These are phyloP conservation scores for Nomada hirtipes DNA, from an alignment of 2,888 invertebrate genomes.

Conservation along the genomic window DNA sequence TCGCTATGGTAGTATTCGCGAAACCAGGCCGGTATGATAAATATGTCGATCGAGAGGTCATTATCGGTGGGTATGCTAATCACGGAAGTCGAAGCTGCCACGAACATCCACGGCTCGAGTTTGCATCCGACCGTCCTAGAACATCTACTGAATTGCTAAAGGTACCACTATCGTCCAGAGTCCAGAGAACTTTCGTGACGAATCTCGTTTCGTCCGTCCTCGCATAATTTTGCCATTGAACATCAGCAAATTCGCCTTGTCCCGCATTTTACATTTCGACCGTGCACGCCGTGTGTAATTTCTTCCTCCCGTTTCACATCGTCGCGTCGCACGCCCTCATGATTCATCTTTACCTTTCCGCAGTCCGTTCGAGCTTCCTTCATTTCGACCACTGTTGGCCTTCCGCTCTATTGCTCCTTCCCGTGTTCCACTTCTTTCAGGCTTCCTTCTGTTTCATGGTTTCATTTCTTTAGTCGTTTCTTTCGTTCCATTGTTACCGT, in stretches of 20 bases:
- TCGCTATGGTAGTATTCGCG: constrained; percentile 1
- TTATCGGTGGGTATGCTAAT: constrained; percentile 68
- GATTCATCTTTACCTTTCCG: constrained; percentile 1
- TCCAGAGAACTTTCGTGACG: constrained; percentile 68
- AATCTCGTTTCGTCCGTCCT: constrained; percentile 68
- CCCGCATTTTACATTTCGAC: constrained; percentile 31
- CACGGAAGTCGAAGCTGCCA: constrained; percentile 56
- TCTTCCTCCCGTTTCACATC: constrained; percentile 23
- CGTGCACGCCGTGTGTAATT: constrained; percentile 32
- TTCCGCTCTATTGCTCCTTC: constrained; percentile 23
- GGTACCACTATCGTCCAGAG: constrained; percentile 52
- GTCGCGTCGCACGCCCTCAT: not conserved
- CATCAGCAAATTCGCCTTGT: constrained; percentile 48
- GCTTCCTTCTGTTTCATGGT: not conserved
- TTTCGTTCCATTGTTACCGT: not conserved
- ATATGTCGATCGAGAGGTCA: constrained; percentile 63
- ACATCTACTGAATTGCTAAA: constrained; percentile 67
- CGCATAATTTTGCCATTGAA: constrained; percentile 72
- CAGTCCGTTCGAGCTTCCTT: not conserved
- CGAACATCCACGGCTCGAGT: constrained; percentile 60
- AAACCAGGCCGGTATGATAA: constrained; percentile 49
- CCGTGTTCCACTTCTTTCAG: not conserved
- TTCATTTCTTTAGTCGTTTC: not conserved
- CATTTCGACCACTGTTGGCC: not conserved
- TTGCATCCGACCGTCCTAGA: constrained; percentile 59